phyloP scores from a whole-genome alignment of 2,113 vertebrate genomes.

The Mormoops blainvillei region DNA sequence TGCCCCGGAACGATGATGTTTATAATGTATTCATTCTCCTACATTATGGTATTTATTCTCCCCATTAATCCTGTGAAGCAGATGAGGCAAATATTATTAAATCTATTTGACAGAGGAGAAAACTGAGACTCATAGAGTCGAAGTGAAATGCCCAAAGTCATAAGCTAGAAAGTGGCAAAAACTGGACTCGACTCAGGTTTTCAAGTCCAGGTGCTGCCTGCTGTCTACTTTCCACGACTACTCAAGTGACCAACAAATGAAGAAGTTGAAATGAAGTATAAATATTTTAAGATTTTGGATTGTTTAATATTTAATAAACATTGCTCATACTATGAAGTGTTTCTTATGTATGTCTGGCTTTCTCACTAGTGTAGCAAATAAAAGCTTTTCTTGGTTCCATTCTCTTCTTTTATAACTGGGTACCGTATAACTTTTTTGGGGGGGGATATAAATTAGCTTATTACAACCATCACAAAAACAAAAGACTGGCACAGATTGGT shows the following conservation, averaged over 20 bases:
- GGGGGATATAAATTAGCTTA: no score
- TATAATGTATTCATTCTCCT: neutral
- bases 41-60: neutral
- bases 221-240: neutral
- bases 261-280: neutral
- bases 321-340: neutral
- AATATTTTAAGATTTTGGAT: neutral
- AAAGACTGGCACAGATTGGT: no score
- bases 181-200: neutral
- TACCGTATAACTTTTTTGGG: neutral
- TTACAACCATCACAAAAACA: no score
- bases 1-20: neutral
- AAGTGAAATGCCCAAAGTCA: neutral
- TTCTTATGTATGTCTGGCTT: neutral
- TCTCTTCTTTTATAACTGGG: neutral
- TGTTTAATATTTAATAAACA: slow-evolving; percentile 30
- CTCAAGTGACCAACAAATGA: neutral
- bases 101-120: neutral
- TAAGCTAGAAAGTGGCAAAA: neutral
- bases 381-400: neutral
- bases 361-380: neutral
- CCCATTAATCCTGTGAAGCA: neutral
- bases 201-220: neutral
- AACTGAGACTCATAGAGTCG: neutral
- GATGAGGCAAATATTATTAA: neutral